Percentiles rank a stretch among this genome's conserved stretches.
phyloP scores from a whole-genome alignment of 2,797 vertebrate genomes.

The Microhierax caerulescens region DNA sequence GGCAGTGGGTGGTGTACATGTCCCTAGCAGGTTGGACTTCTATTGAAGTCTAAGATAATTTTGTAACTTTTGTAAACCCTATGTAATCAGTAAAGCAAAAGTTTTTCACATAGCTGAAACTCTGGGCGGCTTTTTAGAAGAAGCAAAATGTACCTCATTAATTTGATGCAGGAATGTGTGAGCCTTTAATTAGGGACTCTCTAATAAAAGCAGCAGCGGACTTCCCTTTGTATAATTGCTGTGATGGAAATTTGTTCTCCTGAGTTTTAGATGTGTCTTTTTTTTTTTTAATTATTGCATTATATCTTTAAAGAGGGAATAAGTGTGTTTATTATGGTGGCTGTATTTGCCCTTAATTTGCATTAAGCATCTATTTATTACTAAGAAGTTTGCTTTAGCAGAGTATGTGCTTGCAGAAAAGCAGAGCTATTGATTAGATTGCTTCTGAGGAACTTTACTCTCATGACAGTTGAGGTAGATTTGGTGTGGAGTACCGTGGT shows the following conservation, averaged over 20 bases:
- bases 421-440: constrained; percentile 29
- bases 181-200: constrained; percentile 17
- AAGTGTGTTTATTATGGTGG: constrained; percentile 24
- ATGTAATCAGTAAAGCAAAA: neutral
- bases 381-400: neutral
- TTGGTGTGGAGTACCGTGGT: neutral
- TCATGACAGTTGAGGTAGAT: neutral
- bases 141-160: neutral
- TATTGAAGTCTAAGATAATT: neutral
- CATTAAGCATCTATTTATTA: constrained; percentile 47
- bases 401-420: neutral
- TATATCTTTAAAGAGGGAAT: constrained; percentile 33
- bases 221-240: neutral
- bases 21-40: neutral
- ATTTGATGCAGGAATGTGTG: neutral
- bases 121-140: neutral
- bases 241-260: constrained; percentile 1
- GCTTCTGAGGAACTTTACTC: constrained; percentile 3
- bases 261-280: neutral
- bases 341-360: constrained; percentile 34
- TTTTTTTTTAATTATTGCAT: neutral
- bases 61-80: neutral
- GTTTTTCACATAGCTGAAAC: neutral
- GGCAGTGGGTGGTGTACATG: neutral
- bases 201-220: neutral